A percentile compares a stretch with the other conserved stretches of the same genome.
These are phyloP conservation scores for Flabesymbios commensalis DNA, from an alignment of 2,888 invertebrate species.

Conservation along the genomic window DNA sequence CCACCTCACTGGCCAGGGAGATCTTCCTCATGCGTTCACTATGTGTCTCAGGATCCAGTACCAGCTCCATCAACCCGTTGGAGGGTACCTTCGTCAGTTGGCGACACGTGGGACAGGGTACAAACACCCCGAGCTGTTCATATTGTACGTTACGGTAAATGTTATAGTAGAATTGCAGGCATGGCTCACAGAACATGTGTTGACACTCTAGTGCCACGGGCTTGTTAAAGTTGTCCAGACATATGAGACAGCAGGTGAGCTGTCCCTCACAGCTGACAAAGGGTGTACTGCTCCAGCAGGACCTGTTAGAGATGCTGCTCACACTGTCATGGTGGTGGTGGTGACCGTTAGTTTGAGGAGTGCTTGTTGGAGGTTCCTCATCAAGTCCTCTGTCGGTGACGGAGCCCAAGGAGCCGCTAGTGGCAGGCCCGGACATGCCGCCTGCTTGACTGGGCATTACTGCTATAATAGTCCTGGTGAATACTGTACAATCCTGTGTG, in stretches of 20 bases:
- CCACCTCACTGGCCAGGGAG: slow-evolving; percentile 1
- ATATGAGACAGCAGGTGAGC: slow-evolving; percentile 11
- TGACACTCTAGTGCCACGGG: slow-evolving; percentile 15
- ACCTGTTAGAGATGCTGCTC: too few species aligned
- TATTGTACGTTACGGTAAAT: not conserved
- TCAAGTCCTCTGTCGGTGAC: too few species aligned
- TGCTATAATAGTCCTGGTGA: too few species aligned
- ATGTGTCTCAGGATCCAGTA: not conserved
- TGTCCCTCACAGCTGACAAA: too few species aligned
- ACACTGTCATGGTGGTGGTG: too few species aligned
- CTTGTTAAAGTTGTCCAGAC: slow-evolving; percentile 2
- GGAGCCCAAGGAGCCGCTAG: too few species aligned
- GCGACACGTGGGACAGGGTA: slow-evolving; percentile 13
- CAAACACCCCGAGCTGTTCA: not conserved
- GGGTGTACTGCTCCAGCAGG: too few species aligned
- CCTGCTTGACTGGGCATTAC: too few species aligned
- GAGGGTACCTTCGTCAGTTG: slow-evolving; percentile 1
- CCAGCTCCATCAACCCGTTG: not conserved
- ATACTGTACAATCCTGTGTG: too few species aligned
- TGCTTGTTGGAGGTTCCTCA: too few species aligned
- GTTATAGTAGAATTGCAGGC: slow-evolving; percentile 15
- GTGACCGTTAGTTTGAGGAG: too few species aligned
- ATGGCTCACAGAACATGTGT: slow-evolving; percentile 18
- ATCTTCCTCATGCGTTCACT: not conserved
- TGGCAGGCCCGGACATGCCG: too few species aligned